Base-by-base conservation (phyloP, 2,888 invertebrate species). In the Dioctria rufipes region DNA sequence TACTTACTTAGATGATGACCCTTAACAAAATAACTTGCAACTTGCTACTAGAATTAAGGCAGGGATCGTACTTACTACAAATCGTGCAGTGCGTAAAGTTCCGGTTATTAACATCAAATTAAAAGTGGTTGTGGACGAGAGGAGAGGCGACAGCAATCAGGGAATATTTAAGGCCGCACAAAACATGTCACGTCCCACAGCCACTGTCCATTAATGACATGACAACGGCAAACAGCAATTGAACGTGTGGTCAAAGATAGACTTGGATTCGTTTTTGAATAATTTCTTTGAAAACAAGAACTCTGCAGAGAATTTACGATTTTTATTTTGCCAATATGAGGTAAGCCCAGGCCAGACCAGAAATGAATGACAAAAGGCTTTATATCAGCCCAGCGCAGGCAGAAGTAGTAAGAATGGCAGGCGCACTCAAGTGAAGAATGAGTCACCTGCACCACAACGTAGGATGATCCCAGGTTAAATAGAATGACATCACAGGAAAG, bases 351-450 rank as follows among this genome's bases (percentile, higher is more conserved):
- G 25, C 25, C 25, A 25, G 25, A 54, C 54, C 8, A 54, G 8
- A n/a, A 11, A 2, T 54, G 54, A 54, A 11, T 54, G 54, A 54
- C 54, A 54, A 54, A 54, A 54, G 11, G 11, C n/a, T 54, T 54
- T 8, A 3, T 54, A n/a, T 54, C 11, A 54, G 11, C 54, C 9
- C 6, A n/a, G 25, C 25, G 11, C 46, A 39, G 37, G 25, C 25
- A 25, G 2, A 25, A 67, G 43, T 13, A 43, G 46, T 67, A 37
- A 46, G 9, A 3, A 67, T 46, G 40, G 25, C n/a, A 43, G 46
- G 67, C 37, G 49, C 67, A 67, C 49, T 67, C 67, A 67, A 46
- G 67, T 67, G 67, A 4, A 46, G 25, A 67, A 46, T 69, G 69
- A 69, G 54, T 69, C 69, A 69, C 69, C 39, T 69, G 51, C 25